phyloP scores from a whole-genome alignment of 2,888 invertebrate species.

The Bombyx huttoni region DNA sequence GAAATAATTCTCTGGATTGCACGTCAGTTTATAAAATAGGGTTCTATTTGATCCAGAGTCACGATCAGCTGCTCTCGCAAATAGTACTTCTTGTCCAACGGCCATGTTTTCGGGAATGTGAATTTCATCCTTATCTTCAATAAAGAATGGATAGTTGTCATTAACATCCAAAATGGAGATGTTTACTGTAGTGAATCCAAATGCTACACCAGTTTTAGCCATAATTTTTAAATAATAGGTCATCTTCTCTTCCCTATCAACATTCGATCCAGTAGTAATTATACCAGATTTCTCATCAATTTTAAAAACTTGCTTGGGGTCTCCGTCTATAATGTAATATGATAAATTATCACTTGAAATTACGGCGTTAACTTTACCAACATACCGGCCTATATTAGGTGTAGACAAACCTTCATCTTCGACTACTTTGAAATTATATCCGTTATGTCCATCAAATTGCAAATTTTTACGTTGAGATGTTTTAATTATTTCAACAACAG shows the following conservation, averaged over 20 bases:
- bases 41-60: constrained; percentile 93
- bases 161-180: constrained; percentile 89
- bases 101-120: constrained; percentile 90
- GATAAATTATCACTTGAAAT: constrained; percentile 76
- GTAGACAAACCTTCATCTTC: constrained; percentile 83
- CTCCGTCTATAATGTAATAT: constrained; percentile 87
- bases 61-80: constrained; percentile 87
- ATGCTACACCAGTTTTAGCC: constrained; percentile 82
- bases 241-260: constrained; percentile 87
- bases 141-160: constrained; percentile 90
- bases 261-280: constrained; percentile 81
- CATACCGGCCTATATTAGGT: constrained; percentile 76
- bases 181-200: constrained; percentile 84
- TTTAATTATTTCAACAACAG: constrained; percentile 85
- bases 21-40: constrained; percentile 84
- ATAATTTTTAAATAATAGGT: constrained; percentile 85
- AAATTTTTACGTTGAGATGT: constrained; percentile 79
- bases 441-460: constrained; percentile 81
- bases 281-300: constrained; percentile 85
- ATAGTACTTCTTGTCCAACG: constrained; percentile 92
- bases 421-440: constrained; percentile 85
- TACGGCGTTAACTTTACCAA: constrained; percentile 81
- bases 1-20: constrained; percentile 86
- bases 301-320: constrained; percentile 81
- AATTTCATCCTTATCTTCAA: constrained; percentile 84